Evolutionary conservation across 2,797 vertebrate genomes (phyloP).

Genomic region (Schizopygopsis malacanthus): DNA sequence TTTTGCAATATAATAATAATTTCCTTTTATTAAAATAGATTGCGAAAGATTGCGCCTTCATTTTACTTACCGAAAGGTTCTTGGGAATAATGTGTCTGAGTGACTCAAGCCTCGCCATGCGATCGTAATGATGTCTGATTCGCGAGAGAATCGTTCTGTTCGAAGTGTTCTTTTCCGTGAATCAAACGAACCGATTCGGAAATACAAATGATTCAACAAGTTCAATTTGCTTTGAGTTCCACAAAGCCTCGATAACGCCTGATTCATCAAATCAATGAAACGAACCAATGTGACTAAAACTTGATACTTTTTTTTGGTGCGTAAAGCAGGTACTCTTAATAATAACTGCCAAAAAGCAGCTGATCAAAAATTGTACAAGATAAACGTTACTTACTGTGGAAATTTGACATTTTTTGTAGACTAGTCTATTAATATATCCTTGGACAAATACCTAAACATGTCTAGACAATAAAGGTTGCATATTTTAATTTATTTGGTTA

Average conservation of each 20-base stretch:
- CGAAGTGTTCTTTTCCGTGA: neutral
- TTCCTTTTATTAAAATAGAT: neutral
- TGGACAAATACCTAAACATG: neutral
- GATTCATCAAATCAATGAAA: neutral
- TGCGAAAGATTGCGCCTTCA: neutral
- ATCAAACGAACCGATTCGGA: slow-evolving; percentile 22
- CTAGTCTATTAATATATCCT: neutral
- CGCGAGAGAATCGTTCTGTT: slow-evolving; percentile 5
- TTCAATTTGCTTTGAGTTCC: neutral
- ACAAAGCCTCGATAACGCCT: neutral
- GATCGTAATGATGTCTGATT: slow-evolving; percentile 39
- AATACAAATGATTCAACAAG: neutral
- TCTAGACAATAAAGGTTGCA: neutral
- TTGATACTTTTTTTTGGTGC: too few relatives aligned
- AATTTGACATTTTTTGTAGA: too few relatives aligned
- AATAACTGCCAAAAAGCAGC: neutral
- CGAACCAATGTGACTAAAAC: neutral
- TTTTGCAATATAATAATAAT: neutral
- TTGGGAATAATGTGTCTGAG: slow-evolving; percentile 17
- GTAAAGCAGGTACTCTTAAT: neutral
- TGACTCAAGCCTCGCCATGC: slow-evolving; percentile 34
- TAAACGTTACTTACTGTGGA: neutral
- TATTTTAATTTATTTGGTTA: neutral
- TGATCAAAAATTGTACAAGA: neutral
- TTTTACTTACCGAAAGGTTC: slow-evolving; percentile 37